Evolutionary conservation across 2,113 vertebrate species (phyloP), one percentile per base, ranked within the genome.

Genomic region (Muntiacus reevesi): DNA sequence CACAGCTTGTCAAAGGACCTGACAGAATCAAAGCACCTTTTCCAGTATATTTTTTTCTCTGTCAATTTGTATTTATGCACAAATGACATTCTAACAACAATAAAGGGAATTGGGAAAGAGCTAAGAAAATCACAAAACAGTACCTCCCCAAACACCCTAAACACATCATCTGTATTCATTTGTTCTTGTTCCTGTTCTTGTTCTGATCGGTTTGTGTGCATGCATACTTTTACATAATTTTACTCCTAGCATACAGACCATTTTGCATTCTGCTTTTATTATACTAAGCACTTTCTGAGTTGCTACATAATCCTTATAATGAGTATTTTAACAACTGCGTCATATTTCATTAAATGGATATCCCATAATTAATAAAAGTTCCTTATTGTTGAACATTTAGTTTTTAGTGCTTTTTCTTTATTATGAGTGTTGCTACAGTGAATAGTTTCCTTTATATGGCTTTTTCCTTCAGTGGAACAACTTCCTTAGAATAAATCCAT

Each of bases 201-300:
- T 92, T 95, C 64, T 94, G 95, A 96, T 85, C 10, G 1, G 62
- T 84, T 92, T 97, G 96, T 98, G 97, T 92, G 81, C 47, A 50
- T 95, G 96, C 95, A 98, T 97, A 92, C 89, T 96, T 98, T 96
- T 97, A 97, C 89, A 94, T 97, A 96, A 98, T 98, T 98, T 97
- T 81, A 96, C 74, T 92, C 62, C 62, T 92, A 92, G 96, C 94
- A 60, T 89, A 95, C 85, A 97, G 85, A 82, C 86, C 85, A 95
- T 93, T 97, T 95, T 93, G 83, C 78, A 96, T 93, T 97, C 94
- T 96, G 95, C 71, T 97, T 97, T 98, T 93, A 97, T 97, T 98
- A 91, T 83, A 95, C 95, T 94, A 96, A 92, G 95, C 79, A 96
- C 45, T 62, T 97, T 96, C 79, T 43, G 50, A 87, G 64, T 96